These are phyloP conservation scores for Cynopterus brachyotis DNA, from an alignment of 2,113 vertebrate genomes.

Conservation along the genomic window DNA sequence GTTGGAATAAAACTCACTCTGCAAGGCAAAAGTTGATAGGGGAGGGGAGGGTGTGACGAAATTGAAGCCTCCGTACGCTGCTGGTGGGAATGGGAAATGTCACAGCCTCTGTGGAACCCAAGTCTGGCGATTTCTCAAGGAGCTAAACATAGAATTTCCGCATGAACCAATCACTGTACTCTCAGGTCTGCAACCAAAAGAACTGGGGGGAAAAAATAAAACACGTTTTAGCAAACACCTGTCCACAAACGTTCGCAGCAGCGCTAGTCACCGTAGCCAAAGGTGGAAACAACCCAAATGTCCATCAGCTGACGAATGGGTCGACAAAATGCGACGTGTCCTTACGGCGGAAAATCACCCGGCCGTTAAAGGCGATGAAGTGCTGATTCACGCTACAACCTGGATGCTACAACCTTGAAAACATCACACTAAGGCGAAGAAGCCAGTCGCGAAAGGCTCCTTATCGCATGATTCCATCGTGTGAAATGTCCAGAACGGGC, in stretches of 20 bases:
- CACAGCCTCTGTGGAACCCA: background rate
- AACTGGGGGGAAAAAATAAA: background rate
- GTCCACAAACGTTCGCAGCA: background rate
- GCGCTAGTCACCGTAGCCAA: background rate
- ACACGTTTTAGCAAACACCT: background rate
- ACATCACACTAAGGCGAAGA: background rate
- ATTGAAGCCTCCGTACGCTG: accelerated
- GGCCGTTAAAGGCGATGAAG: background rate
- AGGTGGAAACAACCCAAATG: background rate
- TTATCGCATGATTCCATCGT: background rate
- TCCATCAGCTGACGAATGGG: accelerated
- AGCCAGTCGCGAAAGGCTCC: background rate
- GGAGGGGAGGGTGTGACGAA: background rate
- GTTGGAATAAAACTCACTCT: conserved; percentile 56
- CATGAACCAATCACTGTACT: background rate
- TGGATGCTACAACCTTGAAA: background rate
- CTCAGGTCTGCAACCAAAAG: background rate
- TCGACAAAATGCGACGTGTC: background rate
- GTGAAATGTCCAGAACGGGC: background rate
- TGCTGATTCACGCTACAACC: accelerated
- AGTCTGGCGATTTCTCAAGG: background rate
- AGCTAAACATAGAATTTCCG: background rate
- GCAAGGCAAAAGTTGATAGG: conserved; percentile 26
- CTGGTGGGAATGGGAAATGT: background rate
- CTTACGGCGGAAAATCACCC: background rate